phyloP scores from a whole-genome alignment of 2,888 invertebrate species.

The Dynastes tityus region DNA sequence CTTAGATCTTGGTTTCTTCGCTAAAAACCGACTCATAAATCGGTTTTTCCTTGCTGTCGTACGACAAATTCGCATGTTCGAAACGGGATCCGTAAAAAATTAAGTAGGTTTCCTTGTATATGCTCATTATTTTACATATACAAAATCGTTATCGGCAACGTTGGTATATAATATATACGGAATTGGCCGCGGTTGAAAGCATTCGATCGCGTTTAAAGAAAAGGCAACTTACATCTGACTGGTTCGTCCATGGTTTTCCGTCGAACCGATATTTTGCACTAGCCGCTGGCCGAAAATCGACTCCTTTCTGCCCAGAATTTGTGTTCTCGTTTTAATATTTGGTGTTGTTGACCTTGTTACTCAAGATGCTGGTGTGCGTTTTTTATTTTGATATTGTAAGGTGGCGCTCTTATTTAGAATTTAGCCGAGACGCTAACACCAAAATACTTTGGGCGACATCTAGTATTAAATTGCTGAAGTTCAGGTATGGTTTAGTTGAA shows the following conservation, averaged over 20 bases:
- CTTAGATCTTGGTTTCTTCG: neutral
- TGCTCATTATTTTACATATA: slow-evolving; percentile 48
- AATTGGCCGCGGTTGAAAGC: slow-evolving; percentile 10
- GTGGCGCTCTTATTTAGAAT: slow-evolving; percentile 52
- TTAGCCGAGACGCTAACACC: slow-evolving; percentile 27
- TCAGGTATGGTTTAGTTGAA: neutral
- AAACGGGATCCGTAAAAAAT: slow-evolving; percentile 48
- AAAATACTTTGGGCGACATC: neutral
- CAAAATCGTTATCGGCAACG: slow-evolving; percentile 58
- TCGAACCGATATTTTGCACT: slow-evolving; percentile 19
- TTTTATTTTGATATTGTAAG: slow-evolving; percentile 62
- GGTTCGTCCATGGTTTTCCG: slow-evolving; percentile 38
- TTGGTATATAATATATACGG: slow-evolving; percentile 27
- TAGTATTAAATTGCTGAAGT: neutral
- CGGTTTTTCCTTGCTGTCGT: neutral
- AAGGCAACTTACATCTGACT: slow-evolving; percentile 44
- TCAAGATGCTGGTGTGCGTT: slow-evolving; percentile 67
- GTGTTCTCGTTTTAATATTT: slow-evolving; percentile 56
- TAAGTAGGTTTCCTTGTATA: slow-evolving; percentile 56
- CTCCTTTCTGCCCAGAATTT: slow-evolving; percentile 44
- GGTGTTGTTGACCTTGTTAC: slow-evolving; percentile 70
- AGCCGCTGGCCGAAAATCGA: slow-evolving; percentile 23
- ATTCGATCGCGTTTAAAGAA: neutral
- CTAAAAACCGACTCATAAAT: neutral
- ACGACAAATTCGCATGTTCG: neutral